Percentiles rank a stretch among this genome's conserved stretches.
phyloP scores from a whole-genome alignment of 1,140 invertebrate species.

The Pogonomyrmex californicus region DNA sequence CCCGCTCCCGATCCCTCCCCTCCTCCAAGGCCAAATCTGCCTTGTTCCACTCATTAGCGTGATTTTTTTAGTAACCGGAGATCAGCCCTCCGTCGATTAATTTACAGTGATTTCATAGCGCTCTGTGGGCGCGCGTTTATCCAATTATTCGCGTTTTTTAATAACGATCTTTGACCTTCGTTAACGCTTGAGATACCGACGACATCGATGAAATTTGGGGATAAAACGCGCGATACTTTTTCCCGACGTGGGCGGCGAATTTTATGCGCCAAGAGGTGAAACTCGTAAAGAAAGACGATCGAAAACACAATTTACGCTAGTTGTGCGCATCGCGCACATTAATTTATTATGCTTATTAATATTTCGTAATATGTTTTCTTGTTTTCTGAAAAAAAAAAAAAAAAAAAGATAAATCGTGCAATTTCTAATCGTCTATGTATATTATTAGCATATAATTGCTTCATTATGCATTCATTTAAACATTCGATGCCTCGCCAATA shows the following conservation, averaged over 20 bases:
- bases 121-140: slow-evolving; percentile 61
- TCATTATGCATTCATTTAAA: slow-evolving; percentile 1
- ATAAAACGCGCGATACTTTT: slow-evolving; percentile 13
- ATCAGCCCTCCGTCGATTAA: slow-evolving; percentile 70
- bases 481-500: slow-evolving; percentile 2
- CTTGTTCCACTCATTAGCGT: slow-evolving; percentile 77
- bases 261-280: too few relatives aligned
- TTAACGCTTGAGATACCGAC: slow-evolving; percentile 25
- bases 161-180: slow-evolving; percentile 63
- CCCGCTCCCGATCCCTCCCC: slow-evolving; percentile 55
- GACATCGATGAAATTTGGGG: slow-evolving; percentile 19
- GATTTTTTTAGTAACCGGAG: slow-evolving; percentile 74
- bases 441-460: background rate
- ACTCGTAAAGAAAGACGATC: background rate
- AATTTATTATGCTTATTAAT: background rate
- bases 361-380: background rate
- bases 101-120: slow-evolving; percentile 73
- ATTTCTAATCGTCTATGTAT: background rate
- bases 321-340: background rate
- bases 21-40: slow-evolving; percentile 40
- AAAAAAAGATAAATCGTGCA: background rate
- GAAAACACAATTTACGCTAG: background rate
- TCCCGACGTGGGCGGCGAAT: too few relatives aligned
- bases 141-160: slow-evolving; percentile 74
- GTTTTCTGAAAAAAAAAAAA: background rate